Evolutionary conservation across 1,140 invertebrate species (phyloP), one percentile per base, ranked within the genome.

Genomic region (Pseudomyrmex flavicornis): DNA sequence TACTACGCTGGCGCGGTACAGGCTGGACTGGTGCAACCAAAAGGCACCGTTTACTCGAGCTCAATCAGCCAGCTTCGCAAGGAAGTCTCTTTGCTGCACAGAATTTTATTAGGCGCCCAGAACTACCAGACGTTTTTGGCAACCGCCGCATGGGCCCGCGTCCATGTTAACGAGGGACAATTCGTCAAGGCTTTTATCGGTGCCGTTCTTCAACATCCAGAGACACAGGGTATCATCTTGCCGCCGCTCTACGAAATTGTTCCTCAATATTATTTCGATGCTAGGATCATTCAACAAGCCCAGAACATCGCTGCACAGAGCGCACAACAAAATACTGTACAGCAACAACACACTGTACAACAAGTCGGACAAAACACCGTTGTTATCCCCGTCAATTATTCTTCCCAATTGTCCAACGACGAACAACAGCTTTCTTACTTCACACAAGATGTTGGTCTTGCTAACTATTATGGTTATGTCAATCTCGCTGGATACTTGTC

Each of bases 391-490:
- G 94, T 94, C 72, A 96, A 96, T 89, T 95, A 95, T 83, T 95
- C 95, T n/a, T 91, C 95, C 1, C 93, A 95, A 13, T 89, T 95
- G 26, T 88, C 92, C 46, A 77, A 94, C 66, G 93, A 90, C 12
- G 95, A 96, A 89, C 95, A 95, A 76, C 93, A 95, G 69, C 66
- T 98, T 20, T 94, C 95, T 22, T 97, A 98, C 91, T 97, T 96
- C 94, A 96, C 96, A 0, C 96, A 98, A 84, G 97, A 97, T 92
- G 93, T 96, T 73, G 96, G 95, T 80, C 93, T 97, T n/a, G 97
- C 97, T 89, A 91, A 95, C 1, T 96, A 96, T 88, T 97, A 97
- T 92, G 96, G 95, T 88, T 96, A 96, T 86, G 94, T 95, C 62
- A 95, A 96, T 73, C 84, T 97, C 44, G 95, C 92, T 75, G 91